These are phyloP conservation scores for Lepidurus couesii DNA, from an alignment of 1,140 invertebrate species.

Conservation along the genomic window DNA sequence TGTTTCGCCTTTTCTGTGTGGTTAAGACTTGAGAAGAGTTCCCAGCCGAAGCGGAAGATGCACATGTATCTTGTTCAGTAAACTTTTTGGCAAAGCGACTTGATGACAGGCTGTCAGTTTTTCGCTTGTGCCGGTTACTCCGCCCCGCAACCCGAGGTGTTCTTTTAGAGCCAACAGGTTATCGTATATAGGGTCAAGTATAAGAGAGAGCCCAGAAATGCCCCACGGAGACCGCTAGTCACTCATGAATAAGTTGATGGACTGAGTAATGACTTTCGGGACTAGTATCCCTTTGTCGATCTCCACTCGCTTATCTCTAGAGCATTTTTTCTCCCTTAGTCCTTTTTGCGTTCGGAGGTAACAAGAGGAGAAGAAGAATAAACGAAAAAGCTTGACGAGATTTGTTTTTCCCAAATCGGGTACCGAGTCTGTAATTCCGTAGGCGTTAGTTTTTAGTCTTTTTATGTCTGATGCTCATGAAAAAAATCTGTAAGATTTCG, in stretches of 20 bases:
- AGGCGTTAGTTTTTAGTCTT: no score
- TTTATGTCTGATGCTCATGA: no score
- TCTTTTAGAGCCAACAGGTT: not conserved
- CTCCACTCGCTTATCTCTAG: not conserved
- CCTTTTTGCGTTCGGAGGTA: not conserved
- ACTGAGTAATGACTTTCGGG: not conserved
- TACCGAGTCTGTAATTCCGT: no score
- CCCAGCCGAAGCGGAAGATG: no score
- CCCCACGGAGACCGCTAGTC: not conserved
- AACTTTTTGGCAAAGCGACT: no score
- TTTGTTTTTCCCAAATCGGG: no score
- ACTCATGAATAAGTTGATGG: conserved; percentile 13
- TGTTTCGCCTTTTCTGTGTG: not conserved
- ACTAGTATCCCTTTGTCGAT: not conserved
- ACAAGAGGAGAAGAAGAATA: not conserved
- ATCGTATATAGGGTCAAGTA: not conserved
- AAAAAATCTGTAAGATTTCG: no score
- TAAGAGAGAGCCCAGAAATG: not conserved
- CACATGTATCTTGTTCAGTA: no score
- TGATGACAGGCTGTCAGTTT: no score
- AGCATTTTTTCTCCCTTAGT: not conserved
- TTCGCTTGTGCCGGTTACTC: no score
- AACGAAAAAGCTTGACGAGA: not conserved
- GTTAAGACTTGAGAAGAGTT: no score
- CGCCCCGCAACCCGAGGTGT: no score